These are phyloP conservation scores for Agonum fuliginosum DNA, from an alignment of 2,888 invertebrate species.

Conservation along the genomic window DNA sequence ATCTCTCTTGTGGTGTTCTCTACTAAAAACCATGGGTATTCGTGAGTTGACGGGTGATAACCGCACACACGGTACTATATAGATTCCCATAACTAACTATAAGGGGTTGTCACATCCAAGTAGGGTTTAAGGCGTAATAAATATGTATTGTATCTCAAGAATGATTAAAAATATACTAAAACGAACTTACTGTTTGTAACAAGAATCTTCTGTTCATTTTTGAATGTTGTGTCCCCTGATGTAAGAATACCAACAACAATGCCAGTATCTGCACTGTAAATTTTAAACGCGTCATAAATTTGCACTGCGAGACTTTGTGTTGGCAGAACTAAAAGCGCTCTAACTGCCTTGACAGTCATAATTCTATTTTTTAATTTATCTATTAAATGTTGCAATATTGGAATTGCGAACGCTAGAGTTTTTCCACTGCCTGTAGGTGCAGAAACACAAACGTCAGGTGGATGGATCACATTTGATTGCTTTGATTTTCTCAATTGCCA, in stretches of 20 bases:
- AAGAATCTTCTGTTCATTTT: constrained; percentile 81
- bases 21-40: too few species aligned
- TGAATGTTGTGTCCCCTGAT: constrained; percentile 82
- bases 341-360: constrained; percentile 71
- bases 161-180: too few species aligned
- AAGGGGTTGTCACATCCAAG: too few species aligned
- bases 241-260: constrained; percentile 83
- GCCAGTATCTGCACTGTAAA: constrained; percentile 80
- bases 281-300: constrained; percentile 88
- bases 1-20: too few species aligned
- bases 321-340: constrained; percentile 93
- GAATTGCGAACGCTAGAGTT: constrained; percentile 94
- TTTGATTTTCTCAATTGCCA: constrained; percentile 81
- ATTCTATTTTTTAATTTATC: constrained; percentile 57
- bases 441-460: constrained; percentile 95
- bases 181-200: constrained; percentile 74
- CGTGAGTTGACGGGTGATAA: too few species aligned
- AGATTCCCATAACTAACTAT: too few species aligned
- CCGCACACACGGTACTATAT: too few species aligned
- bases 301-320: constrained; percentile 94
- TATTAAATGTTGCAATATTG: constrained; percentile 84
- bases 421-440: constrained; percentile 99
- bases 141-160: too few species aligned
- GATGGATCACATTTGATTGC: constrained; percentile 79
- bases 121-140: too few species aligned